These are phyloP conservation scores for Chymomyza caudatula DNA, from an alignment of 2,888 invertebrate species.

Conservation along the genomic window DNA sequence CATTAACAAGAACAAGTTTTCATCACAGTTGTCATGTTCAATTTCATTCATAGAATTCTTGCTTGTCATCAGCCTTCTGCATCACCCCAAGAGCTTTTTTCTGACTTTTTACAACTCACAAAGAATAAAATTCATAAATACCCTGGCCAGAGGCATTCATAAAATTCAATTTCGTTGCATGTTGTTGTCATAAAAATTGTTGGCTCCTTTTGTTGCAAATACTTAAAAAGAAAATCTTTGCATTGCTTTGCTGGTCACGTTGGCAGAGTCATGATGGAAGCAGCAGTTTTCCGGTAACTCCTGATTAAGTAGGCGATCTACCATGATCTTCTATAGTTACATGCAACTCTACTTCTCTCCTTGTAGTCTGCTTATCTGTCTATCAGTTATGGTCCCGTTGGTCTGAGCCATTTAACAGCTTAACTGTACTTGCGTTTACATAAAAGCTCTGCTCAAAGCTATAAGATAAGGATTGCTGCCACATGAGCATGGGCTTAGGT, in stretches of 20 bases:
- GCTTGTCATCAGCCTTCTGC: constrained; percentile 47
- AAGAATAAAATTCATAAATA: constrained; percentile 67
- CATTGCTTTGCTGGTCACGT: constrained; percentile 72
- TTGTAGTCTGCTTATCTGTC: not conserved
- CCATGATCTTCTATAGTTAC: too few relatives aligned
- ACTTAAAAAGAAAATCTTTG: constrained; percentile 57
- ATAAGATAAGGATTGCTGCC: constrained; percentile 55
- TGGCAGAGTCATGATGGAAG: constrained; percentile 11
- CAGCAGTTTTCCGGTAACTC: not conserved
- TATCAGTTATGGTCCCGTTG: not conserved
- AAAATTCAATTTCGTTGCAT: constrained; percentile 73
- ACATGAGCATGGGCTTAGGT: constrained; percentile 57
- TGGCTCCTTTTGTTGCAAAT: constrained; percentile 66
- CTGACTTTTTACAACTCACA: constrained; percentile 32
- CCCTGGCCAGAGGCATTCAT: constrained; percentile 48
- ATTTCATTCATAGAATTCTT: constrained; percentile 53
- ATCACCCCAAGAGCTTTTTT: constrained; percentile 57
- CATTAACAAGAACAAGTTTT: constrained; percentile 47
- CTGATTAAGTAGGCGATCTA: not conserved
- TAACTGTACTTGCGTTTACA: constrained; percentile 25
- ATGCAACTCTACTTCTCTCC: not conserved
- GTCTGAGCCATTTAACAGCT: constrained; percentile 43
- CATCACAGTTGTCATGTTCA: constrained; percentile 70
- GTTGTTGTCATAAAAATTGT: constrained; percentile 64
- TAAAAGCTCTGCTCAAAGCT: constrained; percentile 47